Evolutionary conservation across 2,888 invertebrate genomes (phyloP).

Genomic region (Eurytoma adleriae): DNA sequence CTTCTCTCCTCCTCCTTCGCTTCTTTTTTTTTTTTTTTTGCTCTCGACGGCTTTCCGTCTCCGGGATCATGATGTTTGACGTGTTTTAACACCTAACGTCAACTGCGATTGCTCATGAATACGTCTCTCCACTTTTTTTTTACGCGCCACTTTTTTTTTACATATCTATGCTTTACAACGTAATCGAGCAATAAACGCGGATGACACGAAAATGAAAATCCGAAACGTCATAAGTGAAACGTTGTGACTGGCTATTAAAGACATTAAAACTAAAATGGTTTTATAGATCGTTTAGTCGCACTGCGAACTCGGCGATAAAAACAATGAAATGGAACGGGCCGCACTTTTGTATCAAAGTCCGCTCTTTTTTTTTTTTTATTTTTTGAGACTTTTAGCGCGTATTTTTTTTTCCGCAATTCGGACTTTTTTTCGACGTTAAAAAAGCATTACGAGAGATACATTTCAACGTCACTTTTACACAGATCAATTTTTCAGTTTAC

Average conservation of each 20-base stretch:
- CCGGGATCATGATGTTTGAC: not conserved
- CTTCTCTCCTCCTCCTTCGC: constrained; percentile 19
- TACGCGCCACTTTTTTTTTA: too few relatives aligned
- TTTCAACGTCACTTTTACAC: constrained; percentile 42
- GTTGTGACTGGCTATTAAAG: constrained; percentile 7
- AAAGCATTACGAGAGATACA: constrained; percentile 24
- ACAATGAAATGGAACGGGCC: constrained; percentile 34
- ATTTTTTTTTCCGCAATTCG: constrained; percentile 36
- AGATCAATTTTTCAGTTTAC: constrained; percentile 43
- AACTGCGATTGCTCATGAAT: not conserved
- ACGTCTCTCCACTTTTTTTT: not conserved
- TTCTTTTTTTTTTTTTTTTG: constrained; percentile 34
- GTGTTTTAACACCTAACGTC: constrained; percentile 30
- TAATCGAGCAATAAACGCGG: too few relatives aligned
- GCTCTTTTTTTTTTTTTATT: constrained; percentile 6
- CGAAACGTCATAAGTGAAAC: not conserved
- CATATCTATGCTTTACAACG: not conserved
- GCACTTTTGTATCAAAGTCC: constrained; percentile 35
- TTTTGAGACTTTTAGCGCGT: constrained; percentile 26
- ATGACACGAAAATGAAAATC: too few relatives aligned
- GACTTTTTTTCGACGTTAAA: constrained; percentile 29
- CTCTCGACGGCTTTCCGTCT: not conserved
- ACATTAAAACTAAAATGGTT: constrained; percentile 36
- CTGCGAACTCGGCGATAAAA: constrained; percentile 11
- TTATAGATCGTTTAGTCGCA: constrained; percentile 26